Conservation (phyloP, 2,797 vertebrate genomes). For the Pipistrellus pipistrellus region DNA sequence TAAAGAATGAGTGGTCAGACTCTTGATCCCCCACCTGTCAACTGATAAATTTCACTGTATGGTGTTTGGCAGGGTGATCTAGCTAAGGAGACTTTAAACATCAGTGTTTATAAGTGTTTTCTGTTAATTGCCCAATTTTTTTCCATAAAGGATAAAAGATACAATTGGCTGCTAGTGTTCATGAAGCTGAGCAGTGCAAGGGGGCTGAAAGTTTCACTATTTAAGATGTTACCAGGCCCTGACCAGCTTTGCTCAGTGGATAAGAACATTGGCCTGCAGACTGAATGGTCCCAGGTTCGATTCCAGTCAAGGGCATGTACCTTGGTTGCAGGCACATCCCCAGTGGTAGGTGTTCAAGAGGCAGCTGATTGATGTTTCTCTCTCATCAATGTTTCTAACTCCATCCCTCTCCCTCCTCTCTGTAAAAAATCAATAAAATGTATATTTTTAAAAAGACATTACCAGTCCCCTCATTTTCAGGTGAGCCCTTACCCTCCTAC, state of each 20-base stretch:
- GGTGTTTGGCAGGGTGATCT: not conserved
- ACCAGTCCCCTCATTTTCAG: not conserved
- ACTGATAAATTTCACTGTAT: not conserved
- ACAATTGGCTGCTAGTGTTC: conserved; percentile 28
- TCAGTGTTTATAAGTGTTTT: conserved; percentile 11
- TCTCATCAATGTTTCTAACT: too few relatives aligned
- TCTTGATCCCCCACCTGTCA: not conserved
- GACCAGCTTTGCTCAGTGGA: too few relatives aligned
- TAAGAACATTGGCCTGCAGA: too few relatives aligned
- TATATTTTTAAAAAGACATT: not conserved
- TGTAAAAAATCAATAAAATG: too few relatives aligned
- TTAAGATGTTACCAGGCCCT: not conserved
- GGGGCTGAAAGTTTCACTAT: not conserved
- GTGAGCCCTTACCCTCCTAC: not conserved
- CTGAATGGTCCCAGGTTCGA: too few relatives aligned
- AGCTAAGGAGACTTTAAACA: not conserved
- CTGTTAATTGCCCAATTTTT: conserved; percentile 23
- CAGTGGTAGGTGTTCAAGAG: too few relatives aligned
- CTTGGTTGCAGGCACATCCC: too few relatives aligned
- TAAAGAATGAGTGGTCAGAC: not conserved
- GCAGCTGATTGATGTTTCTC: too few relatives aligned
- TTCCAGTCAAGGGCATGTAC: too few relatives aligned
- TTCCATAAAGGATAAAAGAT: conserved; percentile 26
- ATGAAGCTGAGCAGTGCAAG: not conserved
- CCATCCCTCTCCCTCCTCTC: too few relatives aligned